phyloP scores from a whole-genome alignment of 1,140 invertebrate genomes.

The Nebria ingens region DNA sequence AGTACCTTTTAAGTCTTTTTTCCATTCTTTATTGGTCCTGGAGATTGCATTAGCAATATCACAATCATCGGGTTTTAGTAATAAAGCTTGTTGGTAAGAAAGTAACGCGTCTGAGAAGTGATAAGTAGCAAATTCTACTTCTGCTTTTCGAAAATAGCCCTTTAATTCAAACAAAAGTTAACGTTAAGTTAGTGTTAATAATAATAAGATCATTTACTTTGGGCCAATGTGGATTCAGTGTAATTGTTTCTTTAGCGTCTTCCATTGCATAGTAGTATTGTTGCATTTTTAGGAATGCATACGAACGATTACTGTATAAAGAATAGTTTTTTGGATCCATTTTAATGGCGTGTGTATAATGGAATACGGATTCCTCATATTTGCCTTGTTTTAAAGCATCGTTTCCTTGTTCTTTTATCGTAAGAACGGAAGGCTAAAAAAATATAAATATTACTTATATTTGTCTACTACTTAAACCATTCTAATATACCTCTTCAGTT shows the following conservation, averaged over 20 bases:
- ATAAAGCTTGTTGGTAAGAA: conserved; percentile 57
- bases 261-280: conserved; percentile 66
- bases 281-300: conserved; percentile 65
- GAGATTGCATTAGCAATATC: conserved; percentile 53
- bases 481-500: not conserved
- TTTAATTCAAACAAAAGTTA: conserved; percentile 33
- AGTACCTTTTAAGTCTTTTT: conserved; percentile 43
- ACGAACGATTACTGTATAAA: conserved; percentile 69
- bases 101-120: conserved; percentile 57
- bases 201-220: conserved; percentile 48
- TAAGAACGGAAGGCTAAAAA: conserved; percentile 23
- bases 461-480: not conserved
- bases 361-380: conserved; percentile 63
- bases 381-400: conserved; percentile 61
- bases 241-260: conserved; percentile 66
- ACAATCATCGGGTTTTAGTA: conserved; percentile 56
- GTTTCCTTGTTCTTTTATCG: conserved; percentile 67
- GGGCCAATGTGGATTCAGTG: conserved; percentile 64
- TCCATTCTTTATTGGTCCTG: conserved; percentile 46
- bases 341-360: conserved; percentile 72
- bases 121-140: conserved; percentile 61
- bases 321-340: conserved; percentile 58
- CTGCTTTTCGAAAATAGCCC: conserved; percentile 71
- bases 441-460: conserved; percentile 8
- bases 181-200: conserved; percentile 4